Percentiles rank a stretch among this genome's conserved stretches.
Conservation (phyloP, 2,888 invertebrate genomes). For the Lissonota sp. region DNA sequence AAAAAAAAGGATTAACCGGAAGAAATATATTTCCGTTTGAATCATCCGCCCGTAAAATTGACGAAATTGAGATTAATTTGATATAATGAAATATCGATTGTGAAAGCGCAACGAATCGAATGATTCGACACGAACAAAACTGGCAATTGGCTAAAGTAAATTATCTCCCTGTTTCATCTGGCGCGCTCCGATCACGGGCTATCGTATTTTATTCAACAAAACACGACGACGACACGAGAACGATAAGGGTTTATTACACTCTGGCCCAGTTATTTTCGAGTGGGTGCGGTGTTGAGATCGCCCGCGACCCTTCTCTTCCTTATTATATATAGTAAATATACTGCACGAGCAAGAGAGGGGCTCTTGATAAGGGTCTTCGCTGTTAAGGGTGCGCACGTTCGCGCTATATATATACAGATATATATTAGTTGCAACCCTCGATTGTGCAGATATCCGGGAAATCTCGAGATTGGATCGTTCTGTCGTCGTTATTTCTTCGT, state of each 20-base stretch:
- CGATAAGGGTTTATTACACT: conserved; percentile 42
- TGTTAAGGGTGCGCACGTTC: conserved; percentile 16
- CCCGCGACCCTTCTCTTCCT: conserved; percentile 33
- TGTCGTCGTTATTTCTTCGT: conserved; percentile 40
- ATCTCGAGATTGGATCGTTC: conserved; percentile 26
- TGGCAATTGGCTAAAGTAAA: conserved; percentile 34
- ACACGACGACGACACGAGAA: conserved; percentile 39
- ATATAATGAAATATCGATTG: background rate
- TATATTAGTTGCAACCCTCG: conserved; percentile 6
- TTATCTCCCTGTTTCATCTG: conserved; percentile 1
- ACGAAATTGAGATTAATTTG: too few relatives aligned
- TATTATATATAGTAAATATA: conserved; percentile 4
- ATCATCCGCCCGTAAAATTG: too few relatives aligned
- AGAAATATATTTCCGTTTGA: too few relatives aligned
- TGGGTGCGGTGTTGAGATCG: conserved; percentile 41
- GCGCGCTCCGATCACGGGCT: background rate
- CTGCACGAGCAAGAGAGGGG: conserved; percentile 28
- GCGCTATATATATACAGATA: conserved; percentile 9
- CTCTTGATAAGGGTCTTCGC: conserved; percentile 12
- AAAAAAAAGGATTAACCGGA: too few relatives aligned
- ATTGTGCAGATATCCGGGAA: conserved; percentile 21
- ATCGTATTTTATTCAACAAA: conserved; percentile 11
- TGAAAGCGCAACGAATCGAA: conserved; percentile 3
- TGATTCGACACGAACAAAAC: conserved; percentile 34
- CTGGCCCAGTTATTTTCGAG: conserved; percentile 29